Evolutionary conservation across 2,797 vertebrate species (phyloP).

Genomic region (Notolepis coatsorum): DNA sequence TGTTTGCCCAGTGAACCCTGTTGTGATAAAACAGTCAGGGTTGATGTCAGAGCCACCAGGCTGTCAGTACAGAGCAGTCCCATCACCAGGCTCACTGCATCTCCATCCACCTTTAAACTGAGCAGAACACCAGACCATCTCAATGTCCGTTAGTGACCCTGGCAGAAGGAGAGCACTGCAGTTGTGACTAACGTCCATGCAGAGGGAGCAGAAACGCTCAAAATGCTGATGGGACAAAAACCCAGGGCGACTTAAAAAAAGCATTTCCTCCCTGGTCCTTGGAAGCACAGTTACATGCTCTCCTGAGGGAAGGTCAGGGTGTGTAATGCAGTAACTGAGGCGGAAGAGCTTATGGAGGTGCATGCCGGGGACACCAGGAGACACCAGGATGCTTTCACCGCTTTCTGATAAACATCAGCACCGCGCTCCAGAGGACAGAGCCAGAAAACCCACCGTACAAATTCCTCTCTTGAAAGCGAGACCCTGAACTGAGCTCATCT

Average conservation of each 20-base stretch:
- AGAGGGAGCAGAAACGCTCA: not conserved
- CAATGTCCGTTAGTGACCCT: not conserved
- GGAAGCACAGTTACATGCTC: not conserved
- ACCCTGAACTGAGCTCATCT: not conserved
- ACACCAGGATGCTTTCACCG: constrained; percentile 9
- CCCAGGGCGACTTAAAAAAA: not conserved
- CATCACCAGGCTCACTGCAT: not conserved
- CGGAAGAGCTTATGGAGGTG: constrained; percentile 14
- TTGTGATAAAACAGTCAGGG: not conserved
- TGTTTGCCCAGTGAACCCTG: constrained; percentile 5
- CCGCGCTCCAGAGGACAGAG: not conserved
- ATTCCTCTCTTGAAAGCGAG: constrained; percentile 10
- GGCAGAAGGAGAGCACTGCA: not conserved
- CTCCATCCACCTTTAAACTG: not conserved
- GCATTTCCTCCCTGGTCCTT: not conserved
- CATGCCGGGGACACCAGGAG: constrained; percentile 27
- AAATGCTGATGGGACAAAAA: constrained; percentile 8
- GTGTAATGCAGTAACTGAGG: not conserved
- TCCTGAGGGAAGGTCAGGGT: not conserved
- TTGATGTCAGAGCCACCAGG: not conserved
- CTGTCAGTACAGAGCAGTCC: not conserved
- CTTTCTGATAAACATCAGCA: constrained; percentile 19
- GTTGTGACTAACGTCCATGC: not conserved
- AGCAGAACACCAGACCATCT: no score
- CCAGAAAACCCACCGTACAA: not conserved